Evolutionary conservation across 2,797 vertebrate species (phyloP), one percentile per base, ranked within the genome.

Genomic region (Myotis myotis): DNA sequence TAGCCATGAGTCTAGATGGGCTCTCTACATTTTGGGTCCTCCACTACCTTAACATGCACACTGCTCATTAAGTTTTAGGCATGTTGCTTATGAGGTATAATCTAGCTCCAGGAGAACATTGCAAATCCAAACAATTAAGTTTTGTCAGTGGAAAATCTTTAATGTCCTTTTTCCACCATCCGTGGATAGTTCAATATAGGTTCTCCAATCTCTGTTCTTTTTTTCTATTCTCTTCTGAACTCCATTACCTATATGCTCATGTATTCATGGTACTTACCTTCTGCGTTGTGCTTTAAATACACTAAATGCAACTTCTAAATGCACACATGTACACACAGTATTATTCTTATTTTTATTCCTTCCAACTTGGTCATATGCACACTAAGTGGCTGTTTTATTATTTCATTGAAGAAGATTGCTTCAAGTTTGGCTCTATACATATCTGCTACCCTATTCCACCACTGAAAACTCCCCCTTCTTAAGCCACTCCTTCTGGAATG

Each of bases 261-360:
- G 23, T 15, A n/a, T 60, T 80, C 36, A 36, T n/a, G 25, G 19
- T 28, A 49, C 33, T 57, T 83, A n/a, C 1, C 23, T 66, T 66
- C 30, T 28, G 36, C 22, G 11, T 28, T 80, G 19, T 23, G 75
- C 8, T 88, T 72, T 83, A 71, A 76, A 62, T 19, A 76, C 5
- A 64, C 51, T 64, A 68, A 60, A 62, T 41, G 71, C 8, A 62
- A 74, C 47, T 84, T 76, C 60, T 55, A 41, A 72, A 62, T 38
- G 68, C 10, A 9, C 11, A 82, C 2, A 20, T 49, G 4, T 41
- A 15, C 13, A 38, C 33, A 13, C 13, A 16, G 41, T 51, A 5
- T 81, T 49, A 81, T 49, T 60, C 86, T 82, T 91, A 53, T 38
- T 70, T 88, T 94, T 82, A 19, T 86, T 84, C 66, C 72, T 78